Percentiles rank a stretch among this genome's conserved stretches.
Conservation (phyloP, 2,797 vertebrate genomes). For the Pteropus rufus region DNA sequence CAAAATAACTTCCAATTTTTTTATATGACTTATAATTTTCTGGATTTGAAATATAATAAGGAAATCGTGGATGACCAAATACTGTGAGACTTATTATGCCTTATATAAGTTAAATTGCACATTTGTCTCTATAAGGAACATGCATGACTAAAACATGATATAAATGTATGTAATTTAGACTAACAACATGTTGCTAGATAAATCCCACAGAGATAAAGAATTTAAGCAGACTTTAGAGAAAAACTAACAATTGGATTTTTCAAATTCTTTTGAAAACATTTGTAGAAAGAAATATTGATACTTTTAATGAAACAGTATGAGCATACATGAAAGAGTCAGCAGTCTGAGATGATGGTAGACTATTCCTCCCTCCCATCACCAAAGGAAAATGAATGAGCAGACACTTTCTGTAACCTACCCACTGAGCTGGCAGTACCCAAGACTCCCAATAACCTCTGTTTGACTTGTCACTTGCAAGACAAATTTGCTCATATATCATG, state of each 20-base stretch:
- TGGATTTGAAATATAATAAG: background rate
- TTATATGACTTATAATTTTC: background rate
- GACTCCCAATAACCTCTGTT: slow-evolving; percentile 67
- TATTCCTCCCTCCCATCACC: slow-evolving; percentile 37
- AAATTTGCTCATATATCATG: slow-evolving; percentile 78
- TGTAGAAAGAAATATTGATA: background rate
- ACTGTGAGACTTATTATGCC: background rate
- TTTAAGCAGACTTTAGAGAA: background rate
- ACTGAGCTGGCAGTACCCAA: background rate
- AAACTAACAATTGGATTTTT: background rate
- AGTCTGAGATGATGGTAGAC: slow-evolving; percentile 31
- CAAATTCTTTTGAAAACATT: background rate
- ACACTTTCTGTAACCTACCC: slow-evolving; percentile 20
- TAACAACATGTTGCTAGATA: background rate
- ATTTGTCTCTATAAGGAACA: fast-evolving
- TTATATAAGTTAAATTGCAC: background rate
- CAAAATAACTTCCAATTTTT: background rate
- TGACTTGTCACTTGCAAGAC: slow-evolving; percentile 78
- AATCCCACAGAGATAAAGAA: background rate
- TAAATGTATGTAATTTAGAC: background rate
- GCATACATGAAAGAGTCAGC: background rate
- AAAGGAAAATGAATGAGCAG: slow-evolving; percentile 22
- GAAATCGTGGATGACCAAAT: background rate
- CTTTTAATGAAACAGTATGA: slow-evolving; percentile 18
- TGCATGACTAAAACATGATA: background rate